Evolutionary conservation across 2,113 vertebrate genomes (phyloP).

Genomic region (Thamnophis sirtalis): DNA sequence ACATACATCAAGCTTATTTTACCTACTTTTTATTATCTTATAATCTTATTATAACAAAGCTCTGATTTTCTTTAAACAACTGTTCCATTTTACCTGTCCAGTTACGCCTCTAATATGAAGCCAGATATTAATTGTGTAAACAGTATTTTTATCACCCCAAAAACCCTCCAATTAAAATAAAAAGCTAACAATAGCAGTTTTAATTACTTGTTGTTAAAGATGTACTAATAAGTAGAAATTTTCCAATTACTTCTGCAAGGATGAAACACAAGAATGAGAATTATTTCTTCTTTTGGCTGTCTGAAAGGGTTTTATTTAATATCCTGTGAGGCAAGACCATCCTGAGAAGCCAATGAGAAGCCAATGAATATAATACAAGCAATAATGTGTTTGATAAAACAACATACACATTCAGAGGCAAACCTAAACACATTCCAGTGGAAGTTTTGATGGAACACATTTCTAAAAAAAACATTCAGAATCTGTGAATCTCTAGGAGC

Average conservation of each 20-base stretch:
- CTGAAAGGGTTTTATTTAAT: constrained; percentile 59
- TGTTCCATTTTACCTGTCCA: constrained; percentile 31
- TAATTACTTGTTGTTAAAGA: constrained; percentile 66
- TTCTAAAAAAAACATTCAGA: neutral
- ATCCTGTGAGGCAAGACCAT: constrained; percentile 47
- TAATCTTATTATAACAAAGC: constrained; percentile 7
- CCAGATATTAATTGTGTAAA: constrained; percentile 42
- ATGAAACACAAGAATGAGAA: constrained; percentile 49
- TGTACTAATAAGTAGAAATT: constrained; percentile 67
- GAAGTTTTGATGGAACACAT: constrained; percentile 4
- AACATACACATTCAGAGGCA: neutral
- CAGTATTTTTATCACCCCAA: constrained; percentile 44
- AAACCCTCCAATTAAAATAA: constrained; percentile 59
- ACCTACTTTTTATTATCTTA: constrained; percentile 7
- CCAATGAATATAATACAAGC: neutral
- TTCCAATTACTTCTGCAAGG: constrained; percentile 62
- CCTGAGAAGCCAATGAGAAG: neutral
- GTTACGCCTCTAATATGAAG: constrained; percentile 32
- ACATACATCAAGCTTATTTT: constrained; percentile 17
- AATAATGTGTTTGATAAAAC: neutral
- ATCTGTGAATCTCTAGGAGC: neutral
- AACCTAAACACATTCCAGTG: neutral
- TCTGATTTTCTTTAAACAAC: constrained; percentile 28
- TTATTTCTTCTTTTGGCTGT: constrained; percentile 55
- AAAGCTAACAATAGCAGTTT: constrained; percentile 66